Percentiles rank a stretch among this genome's conserved stretches.
These are phyloP conservation scores for Microtus oregoni DNA, from an alignment of 2,113 vertebrate genomes.

Conservation along the genomic window DNA sequence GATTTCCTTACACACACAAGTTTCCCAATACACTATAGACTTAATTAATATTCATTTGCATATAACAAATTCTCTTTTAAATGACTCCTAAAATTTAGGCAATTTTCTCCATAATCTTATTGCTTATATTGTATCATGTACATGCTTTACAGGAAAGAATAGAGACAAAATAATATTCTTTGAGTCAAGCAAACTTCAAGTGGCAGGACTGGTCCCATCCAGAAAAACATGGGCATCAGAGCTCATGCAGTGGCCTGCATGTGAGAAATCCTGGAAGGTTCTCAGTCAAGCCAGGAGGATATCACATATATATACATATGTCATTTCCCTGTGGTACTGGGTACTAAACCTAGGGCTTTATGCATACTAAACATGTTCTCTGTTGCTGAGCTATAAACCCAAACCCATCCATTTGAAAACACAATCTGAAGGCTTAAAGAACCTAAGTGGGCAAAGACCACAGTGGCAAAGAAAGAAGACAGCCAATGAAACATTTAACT, in stretches of 20 bases:
- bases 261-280: neutral
- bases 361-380: neutral
- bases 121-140: rapidly evolving
- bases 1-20: rapidly evolving
- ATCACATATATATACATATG: no score
- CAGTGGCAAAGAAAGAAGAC: rapidly evolving
- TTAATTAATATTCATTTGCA: rapidly evolving
- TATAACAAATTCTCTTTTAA: rapidly evolving
- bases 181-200: neutral
- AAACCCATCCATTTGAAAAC: neutral
- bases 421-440: neutral
- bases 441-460: neutral
- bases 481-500: neutral
- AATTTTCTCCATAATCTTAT: neutral
- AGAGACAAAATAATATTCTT: neutral
- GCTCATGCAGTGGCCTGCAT: rapidly evolving
- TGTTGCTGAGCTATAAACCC: neutral
- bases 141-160: no score
- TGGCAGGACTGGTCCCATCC: rapidly evolving
- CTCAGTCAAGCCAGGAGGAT: neutral
- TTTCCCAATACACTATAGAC: neutral
- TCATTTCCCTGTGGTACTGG: neutral
- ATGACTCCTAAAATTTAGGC: neutral
- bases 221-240: neutral
- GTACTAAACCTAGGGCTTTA: neutral